phyloP scores from a whole-genome alignment of 1,140 invertebrate species.

The Globodera rostochiensis region DNA sequence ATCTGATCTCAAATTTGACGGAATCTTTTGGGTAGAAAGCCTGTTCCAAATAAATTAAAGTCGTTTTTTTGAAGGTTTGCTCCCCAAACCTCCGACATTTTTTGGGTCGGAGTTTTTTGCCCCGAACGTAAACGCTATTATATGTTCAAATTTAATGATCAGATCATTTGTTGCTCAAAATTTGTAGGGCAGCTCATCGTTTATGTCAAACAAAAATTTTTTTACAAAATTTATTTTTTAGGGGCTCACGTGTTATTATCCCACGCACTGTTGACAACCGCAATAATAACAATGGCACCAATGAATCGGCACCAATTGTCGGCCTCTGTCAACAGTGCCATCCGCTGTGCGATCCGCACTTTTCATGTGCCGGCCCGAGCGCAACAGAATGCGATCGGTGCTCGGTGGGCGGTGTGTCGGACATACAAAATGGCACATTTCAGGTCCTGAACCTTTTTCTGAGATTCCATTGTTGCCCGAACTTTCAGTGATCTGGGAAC shows the following conservation, averaged over 20 bases:
- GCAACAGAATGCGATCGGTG: conserved; percentile 40
- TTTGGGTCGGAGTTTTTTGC: too few species aligned
- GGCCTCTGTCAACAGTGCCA: conserved; percentile 44
- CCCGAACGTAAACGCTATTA: conserved; percentile 4
- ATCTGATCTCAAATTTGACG: too few species aligned
- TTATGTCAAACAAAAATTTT: too few species aligned
- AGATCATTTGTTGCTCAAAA: background rate
- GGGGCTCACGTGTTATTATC: background rate
- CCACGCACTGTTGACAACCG: background rate
- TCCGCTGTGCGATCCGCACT: conserved; percentile 40
- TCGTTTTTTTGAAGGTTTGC: too few species aligned
- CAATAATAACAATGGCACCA: background rate
- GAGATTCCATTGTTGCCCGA: background rate
- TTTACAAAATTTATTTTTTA: too few species aligned
- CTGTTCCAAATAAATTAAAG: too few species aligned
- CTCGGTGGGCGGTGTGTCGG: conserved; percentile 35
- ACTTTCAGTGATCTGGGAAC: background rate
- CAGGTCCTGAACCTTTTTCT: background rate
- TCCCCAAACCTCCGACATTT: too few species aligned
- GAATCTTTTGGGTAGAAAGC: too few species aligned
- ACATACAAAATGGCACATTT: conserved; percentile 30
- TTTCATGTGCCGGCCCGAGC: conserved; percentile 31
- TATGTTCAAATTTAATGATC: background rate
- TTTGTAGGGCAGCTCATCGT: too few species aligned
- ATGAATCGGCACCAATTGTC: conserved; percentile 8